Evolutionary conservation across 2,888 invertebrate genomes (phyloP), one percentile per base, ranked within the genome.

Genomic region (Venustoraphidia nigricollis): DNA sequence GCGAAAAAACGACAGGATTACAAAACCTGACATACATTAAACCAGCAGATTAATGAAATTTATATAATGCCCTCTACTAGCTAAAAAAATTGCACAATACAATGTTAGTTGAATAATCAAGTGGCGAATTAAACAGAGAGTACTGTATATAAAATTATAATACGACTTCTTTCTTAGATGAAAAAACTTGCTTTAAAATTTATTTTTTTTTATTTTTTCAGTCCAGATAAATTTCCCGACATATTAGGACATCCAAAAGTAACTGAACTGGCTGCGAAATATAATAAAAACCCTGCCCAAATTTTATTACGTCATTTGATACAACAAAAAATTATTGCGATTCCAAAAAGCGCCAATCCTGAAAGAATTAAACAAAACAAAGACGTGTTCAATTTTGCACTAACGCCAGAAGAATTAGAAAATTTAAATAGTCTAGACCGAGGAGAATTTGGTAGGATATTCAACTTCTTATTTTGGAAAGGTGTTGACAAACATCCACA

Each of bases 271-370:
- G 75, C 81, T 14, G 62, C 62, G 9, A 69, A 70, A 48, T 71
- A 82, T 58, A 66, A 68, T 0, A 83, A 77, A 63, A 72, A 77
- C 8, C 65, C 82, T 1, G 85, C 81, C 10, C 87, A 88, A 68
- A 68, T 86, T 45, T 64, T 85, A 41, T 66, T 89, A n/a, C 70
- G 78, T 52, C 83, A 80, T 60, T 66, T 84, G 45, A 65, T 83
- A 1, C 80, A 82, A 59, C 73, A 79, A 55, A 75, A 75, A 42
- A 67, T 86, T 39, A 71, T 76, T 37, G 82, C 83, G 9, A 84
- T 90, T 58, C 87, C 88, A 34, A 90, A 89, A 66, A 88, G 86
- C 62, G 72, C 77, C 2, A 83, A 79, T 58, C 74, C 79, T 1
- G 63, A 72, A 9, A 71, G 88, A 57, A 73, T 89, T 17, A 72